Evolutionary conservation across 2,797 vertebrate species (phyloP), one percentile per base, ranked within the genome.

Genomic region (Pantherophis vulpinus): DNA sequence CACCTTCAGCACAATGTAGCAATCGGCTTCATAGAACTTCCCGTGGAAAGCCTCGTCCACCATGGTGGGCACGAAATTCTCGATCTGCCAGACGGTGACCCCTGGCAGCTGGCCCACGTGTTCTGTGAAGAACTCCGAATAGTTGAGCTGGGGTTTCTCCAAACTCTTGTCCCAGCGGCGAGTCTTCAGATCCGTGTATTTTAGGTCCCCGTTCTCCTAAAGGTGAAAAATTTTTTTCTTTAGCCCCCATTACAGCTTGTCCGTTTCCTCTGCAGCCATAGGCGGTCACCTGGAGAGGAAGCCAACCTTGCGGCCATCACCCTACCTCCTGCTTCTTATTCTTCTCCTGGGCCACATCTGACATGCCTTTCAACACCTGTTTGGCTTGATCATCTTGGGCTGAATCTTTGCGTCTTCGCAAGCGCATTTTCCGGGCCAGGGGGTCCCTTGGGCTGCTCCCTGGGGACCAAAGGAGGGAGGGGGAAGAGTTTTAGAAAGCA

Each of bases 311-410:
- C 8, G 5, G 3, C 2, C 12, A 8, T 3, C 10, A 1, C 87
- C 94, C 47, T 96, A 99, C 99, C 98, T 99, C 98, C 90, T 98
- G 94, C 95, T 98, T 98, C 97, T 98, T 98, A 96, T 99, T 99
- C 97, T 99, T 99, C 87, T 99, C 99, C 91, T 99, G 98, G 7
- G 99, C 98, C 18, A 99, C 98, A 0, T 99, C 99, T 0, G 98
- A 99, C 99, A 99, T 99, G 91, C 99, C 99, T 96, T 99, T 99
- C 93, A 99, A 97, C 97, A 99, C 99, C 97, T 99, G 99, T 96
- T 99, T 99, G 32, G 99, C 99, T 96, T 99, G 99, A 95, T 99
- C 99, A 0, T 99, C 99, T 97, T 99, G 99, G 4, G 98, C 96
- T 0, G 98, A 98, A 96, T 99, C 99, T 94, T 99, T 99, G 93